Evolutionary conservation across 1,140 invertebrate genomes (phyloP).

Genomic region (Steinernema feltiae): DNA sequence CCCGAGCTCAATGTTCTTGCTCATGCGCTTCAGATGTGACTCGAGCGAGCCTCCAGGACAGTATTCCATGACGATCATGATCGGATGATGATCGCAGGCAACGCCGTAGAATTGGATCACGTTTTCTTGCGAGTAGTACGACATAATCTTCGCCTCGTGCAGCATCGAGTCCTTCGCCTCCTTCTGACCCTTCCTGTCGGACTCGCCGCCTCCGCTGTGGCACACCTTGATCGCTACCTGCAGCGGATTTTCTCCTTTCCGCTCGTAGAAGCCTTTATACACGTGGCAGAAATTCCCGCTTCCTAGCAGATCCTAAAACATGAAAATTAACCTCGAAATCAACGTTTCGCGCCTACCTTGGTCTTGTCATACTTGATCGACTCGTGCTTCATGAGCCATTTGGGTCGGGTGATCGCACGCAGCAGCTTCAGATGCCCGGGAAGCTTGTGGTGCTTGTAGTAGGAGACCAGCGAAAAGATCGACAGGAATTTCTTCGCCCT

Average conservation of each 20-base stretch:
- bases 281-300: slow-evolving; percentile 21
- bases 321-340: background rate
- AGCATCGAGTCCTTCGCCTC: slow-evolving; percentile 17
- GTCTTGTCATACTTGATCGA: slow-evolving; percentile 7
- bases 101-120: slow-evolving; percentile 30
- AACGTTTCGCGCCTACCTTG: background rate
- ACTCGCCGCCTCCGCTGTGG: background rate
- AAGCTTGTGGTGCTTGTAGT: background rate
- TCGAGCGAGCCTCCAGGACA: slow-evolving; percentile 37
- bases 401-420: background rate
- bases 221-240: slow-evolving; percentile 18
- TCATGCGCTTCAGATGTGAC: slow-evolving; percentile 28
- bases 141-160: slow-evolving; percentile 19
- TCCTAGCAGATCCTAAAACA: slow-evolving; percentile 12
- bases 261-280: slow-evolving; percentile 17
- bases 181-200: background rate
- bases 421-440: background rate
- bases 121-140: slow-evolving; percentile 14
- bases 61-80: slow-evolving; percentile 37
- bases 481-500: background rate
- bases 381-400: slow-evolving; percentile 17
- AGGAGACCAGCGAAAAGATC: background rate
- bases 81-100: slow-evolving; percentile 28
- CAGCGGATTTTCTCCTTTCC: background rate
- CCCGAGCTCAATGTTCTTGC: slow-evolving; percentile 28